Conservation (phyloP, 2,113 vertebrate species). For the Herpetotheres cachinnans region DNA sequence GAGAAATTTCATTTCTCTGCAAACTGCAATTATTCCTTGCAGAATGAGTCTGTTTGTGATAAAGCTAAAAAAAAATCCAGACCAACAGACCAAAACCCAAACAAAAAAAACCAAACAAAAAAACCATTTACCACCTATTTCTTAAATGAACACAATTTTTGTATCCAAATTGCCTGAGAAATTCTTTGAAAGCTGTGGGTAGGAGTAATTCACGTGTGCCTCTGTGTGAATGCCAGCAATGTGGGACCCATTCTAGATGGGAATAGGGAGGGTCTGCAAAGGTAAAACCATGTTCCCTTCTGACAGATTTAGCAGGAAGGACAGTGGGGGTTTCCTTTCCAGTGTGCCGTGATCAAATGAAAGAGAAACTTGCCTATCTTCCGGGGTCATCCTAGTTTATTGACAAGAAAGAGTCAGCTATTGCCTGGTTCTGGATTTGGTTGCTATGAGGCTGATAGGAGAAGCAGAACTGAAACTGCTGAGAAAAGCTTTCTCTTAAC, state of each 20-base stretch:
- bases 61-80: neutral
- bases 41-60: neutral
- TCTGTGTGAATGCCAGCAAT: fast-evolving
- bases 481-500: neutral
- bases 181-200: neutral
- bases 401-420: neutral
- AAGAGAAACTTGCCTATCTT: neutral
- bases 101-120: neutral
- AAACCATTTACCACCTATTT: neutral
- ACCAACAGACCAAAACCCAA: neutral
- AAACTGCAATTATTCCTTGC: neutral
- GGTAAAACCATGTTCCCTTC: neutral
- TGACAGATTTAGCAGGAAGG: neutral
- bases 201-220: neutral
- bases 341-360: neutral
- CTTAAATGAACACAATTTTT: neutral
- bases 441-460: neutral
- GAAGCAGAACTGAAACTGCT: conserved; percentile 50
- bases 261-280: neutral
- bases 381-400: neutral
- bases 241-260: neutral
- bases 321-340: neutral
- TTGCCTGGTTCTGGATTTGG: neutral
- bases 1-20: neutral
- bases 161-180: neutral